These are phyloP conservation scores for Cordilura impudica DNA, from an alignment of 2,888 invertebrate genomes.

Conservation along the genomic window DNA sequence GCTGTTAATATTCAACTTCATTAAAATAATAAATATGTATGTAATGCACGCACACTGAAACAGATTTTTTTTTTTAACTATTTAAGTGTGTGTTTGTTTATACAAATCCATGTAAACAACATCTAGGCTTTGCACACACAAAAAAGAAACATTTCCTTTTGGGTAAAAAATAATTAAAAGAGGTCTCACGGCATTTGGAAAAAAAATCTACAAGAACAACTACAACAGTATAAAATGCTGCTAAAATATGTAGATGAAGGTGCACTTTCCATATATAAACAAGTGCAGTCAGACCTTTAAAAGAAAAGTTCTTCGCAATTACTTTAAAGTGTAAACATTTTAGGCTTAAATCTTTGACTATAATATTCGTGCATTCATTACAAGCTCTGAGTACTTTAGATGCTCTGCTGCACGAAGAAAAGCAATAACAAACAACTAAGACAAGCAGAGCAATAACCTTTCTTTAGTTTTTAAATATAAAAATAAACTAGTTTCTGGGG, in stretches of 20 bases:
- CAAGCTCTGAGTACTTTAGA: not conserved
- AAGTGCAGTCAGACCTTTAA: slow-evolving; percentile 42
- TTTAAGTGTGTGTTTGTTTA: not conserved
- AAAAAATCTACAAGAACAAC: slow-evolving; percentile 31
- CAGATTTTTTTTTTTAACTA: not conserved
- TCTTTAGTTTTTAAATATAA: slow-evolving; percentile 1
- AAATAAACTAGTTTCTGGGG: slow-evolving; percentile 32
- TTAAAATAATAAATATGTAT: slow-evolving; percentile 43
- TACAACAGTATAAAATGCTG: slow-evolving; percentile 22
- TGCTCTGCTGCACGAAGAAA: not conserved
- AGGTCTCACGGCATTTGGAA: slow-evolving; percentile 61
- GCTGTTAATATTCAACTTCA: slow-evolving; percentile 55
- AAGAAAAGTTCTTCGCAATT: not conserved
- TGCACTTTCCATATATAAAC: slow-evolving; percentile 60
- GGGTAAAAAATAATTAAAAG: slow-evolving; percentile 62
- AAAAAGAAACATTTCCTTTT: slow-evolving; percentile 62
- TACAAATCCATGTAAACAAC: not conserved
- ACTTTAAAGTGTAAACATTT: too few relatives aligned
- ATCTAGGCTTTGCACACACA: slow-evolving; percentile 9
- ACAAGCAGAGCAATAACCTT: slow-evolving; percentile 54
- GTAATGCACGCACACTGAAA: slow-evolving; percentile 21
- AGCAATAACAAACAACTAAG: slow-evolving; percentile 31
- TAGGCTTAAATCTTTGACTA: not conserved
- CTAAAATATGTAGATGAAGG: slow-evolving; percentile 54
- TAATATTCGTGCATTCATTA: too few relatives aligned